Evolutionary conservation across 2,113 vertebrate genomes (phyloP).

Genomic region (Pipra filicauda): DNA sequence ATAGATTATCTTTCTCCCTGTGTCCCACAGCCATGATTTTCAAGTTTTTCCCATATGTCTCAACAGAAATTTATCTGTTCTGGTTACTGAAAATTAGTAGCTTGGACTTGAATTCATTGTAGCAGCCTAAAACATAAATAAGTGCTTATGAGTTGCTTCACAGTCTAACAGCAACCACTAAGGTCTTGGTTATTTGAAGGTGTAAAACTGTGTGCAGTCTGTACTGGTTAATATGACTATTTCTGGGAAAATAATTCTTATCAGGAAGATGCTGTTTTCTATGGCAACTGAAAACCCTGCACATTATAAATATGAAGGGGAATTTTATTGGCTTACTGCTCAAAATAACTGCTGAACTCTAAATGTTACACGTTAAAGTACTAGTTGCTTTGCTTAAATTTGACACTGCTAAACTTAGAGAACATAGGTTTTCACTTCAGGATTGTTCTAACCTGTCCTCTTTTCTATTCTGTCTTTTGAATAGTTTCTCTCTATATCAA

Average conservation of each 20-base stretch:
- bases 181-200: background rate
- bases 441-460: background rate
- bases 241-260: background rate
- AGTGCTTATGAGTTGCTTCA: background rate
- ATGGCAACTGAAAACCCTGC: background rate
- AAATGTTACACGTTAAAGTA: background rate
- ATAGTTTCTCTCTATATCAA: background rate
- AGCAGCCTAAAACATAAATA: background rate
- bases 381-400: background rate
- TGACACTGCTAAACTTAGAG: background rate
- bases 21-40: accelerated
- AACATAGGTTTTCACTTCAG: background rate
- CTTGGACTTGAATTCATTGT: background rate
- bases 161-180: background rate
- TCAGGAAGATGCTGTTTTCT: background rate
- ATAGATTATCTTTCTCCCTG: background rate
- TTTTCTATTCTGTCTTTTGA: background rate
- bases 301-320: background rate
- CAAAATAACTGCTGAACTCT: background rate
- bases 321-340: background rate
- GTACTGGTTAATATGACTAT: background rate
- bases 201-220: background rate
- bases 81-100: background rate
- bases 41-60: background rate
- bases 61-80: background rate